These are phyloP conservation scores for Hypomecis atomaria DNA, from an alignment of 2,888 invertebrate genomes.

Conservation along the genomic window DNA sequence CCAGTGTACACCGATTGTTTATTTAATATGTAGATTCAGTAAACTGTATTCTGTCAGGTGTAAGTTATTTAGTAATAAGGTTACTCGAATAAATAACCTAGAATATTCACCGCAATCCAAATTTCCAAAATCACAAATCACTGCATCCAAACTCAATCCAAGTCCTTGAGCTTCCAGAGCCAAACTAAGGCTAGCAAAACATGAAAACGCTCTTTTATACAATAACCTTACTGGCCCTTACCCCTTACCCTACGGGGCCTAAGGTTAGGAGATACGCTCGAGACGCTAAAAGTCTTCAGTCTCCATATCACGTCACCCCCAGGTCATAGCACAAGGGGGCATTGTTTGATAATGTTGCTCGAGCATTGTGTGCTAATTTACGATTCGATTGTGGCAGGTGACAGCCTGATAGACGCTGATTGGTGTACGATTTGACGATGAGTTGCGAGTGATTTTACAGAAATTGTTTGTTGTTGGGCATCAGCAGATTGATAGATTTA, in stretches of 20 bases:
- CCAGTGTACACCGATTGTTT: no score
- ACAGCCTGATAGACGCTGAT: slow-evolving; percentile 1
- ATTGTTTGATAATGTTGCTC: slow-evolving; percentile 65
- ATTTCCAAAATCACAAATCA: slow-evolving; percentile 18
- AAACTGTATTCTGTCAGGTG: no score
- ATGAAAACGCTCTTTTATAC: slow-evolving; percentile 59
- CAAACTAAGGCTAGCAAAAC: slow-evolving; percentile 34
- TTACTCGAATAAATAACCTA: no score
- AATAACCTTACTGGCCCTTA: slow-evolving; percentile 68
- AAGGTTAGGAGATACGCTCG: slow-evolving; percentile 80
- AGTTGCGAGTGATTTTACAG: background rate
- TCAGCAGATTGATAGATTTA: no score
- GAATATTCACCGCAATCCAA: background rate
- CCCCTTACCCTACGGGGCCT: slow-evolving; percentile 63
- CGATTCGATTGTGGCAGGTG: slow-evolving; percentile 26
- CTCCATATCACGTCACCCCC: slow-evolving; percentile 48
- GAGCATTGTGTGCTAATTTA: slow-evolving; percentile 36
- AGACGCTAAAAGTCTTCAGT: slow-evolving; percentile 57
- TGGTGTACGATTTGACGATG: background rate
- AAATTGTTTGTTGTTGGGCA: no score
- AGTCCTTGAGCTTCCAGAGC: slow-evolving; percentile 36
- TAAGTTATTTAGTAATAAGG: no score
- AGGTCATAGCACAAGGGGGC: slow-evolving; percentile 63
- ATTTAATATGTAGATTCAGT: no score
- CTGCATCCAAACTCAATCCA: slow-evolving; percentile 32